A percentile compares a stretch with the other conserved stretches of the same genome.
These are phyloP conservation scores for Mionectes olivaceus DNA, from an alignment of 2,797 vertebrate species.

Conservation along the genomic window DNA sequence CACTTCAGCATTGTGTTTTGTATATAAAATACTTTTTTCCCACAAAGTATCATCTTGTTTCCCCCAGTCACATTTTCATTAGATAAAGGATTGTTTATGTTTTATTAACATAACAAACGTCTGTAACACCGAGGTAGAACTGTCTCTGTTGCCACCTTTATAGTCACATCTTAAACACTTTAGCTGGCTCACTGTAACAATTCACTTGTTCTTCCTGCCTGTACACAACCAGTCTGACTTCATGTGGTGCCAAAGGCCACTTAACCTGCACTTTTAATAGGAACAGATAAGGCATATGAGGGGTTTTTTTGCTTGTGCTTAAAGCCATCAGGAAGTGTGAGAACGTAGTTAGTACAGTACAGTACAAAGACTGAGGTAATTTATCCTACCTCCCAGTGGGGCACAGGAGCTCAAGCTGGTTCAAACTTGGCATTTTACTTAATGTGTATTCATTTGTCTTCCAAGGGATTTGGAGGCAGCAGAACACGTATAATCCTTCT, in stretches of 20 bases:
- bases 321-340: background rate
- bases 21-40: background rate
- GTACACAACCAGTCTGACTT: background rate
- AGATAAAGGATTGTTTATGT: background rate
- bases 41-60: background rate
- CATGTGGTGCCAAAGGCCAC: background rate
- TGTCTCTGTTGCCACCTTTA: background rate
- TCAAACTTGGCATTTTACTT: background rate
- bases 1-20: background rate
- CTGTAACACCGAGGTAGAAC: background rate
- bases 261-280: background rate
- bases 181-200: background rate
- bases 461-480: background rate
- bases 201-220: background rate
- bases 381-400: background rate
- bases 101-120: background rate
- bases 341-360: background rate
- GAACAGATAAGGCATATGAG: background rate
- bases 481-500: background rate
- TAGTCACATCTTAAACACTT: background rate
- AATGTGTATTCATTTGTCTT: background rate
- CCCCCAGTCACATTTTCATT: accelerated
- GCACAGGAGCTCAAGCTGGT: background rate
- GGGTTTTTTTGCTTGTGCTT: background rate
- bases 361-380: background rate